Evolutionary conservation across 2,888 invertebrate species (phyloP), one percentile per base, ranked within the genome.

Genomic region (Cataglyphis albicans): DNA sequence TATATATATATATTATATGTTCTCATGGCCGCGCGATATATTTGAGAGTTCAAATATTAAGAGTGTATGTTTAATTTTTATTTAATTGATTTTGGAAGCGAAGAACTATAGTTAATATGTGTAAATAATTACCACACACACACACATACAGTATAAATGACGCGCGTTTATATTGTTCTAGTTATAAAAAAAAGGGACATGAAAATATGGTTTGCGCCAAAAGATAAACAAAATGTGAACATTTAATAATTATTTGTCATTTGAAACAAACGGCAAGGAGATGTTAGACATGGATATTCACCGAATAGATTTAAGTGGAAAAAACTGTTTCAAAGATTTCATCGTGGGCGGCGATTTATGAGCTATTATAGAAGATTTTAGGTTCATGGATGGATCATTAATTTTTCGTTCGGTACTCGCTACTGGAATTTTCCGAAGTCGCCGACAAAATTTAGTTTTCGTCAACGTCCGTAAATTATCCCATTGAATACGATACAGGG

Each of bases 381-480:
- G 48, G 3, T 48, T 48, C 1, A 48, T 41, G 18, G n/a, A 25
- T 38, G 25, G 5, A 2, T 25, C 5, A 76, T 55, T 3, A n/a
- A 52, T 5, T 48, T 48, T 65, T 10, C 10, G 0, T 3, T 41
- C 3, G 25, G 29, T 12, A 7, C 5, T 48, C 0, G 55, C 68
- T 78, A 82, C 76, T 15, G 55, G 48, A 83, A 41, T 80, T 80
- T 57, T 0, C n/a, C 38, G 9, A 25, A n/a, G 15, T 38, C 67
- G 48, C 55, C 57, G 52, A 68, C 63, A 32, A 80, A 83, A 83
- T 64, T 21, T 48, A 48, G 48, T 70, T 68, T 83, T 67, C 75
- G 32, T 85, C 61, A 21, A 44, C 21, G 2, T 74, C 38, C 38
- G 35, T 80, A 57, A 83, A 74, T 84, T 78, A 29, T 25, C 70